A percentile compares a stretch with the other conserved stretches of the same genome.
Conservation (phyloP, 1,140 invertebrate genomes). For the Zaprionus taronus region DNA sequence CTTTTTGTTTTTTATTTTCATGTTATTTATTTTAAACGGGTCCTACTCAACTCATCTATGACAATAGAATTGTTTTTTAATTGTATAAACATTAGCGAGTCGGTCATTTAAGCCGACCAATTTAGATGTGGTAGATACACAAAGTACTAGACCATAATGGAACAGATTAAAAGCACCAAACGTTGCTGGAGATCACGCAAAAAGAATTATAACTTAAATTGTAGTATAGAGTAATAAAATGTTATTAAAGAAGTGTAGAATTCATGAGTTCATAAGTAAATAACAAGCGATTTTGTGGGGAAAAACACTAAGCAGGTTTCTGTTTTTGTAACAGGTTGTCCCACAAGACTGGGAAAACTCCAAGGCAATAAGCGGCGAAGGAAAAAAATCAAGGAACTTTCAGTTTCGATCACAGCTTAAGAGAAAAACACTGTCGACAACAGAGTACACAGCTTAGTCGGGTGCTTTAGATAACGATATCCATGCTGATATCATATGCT, state of each 20-base stretch:
- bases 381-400: conserved; percentile 24
- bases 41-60: conserved; percentile 29
- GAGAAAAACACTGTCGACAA: conserved; percentile 6
- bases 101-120: conserved; percentile 15
- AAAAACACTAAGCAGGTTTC: conserved; percentile 47
- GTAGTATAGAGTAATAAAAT: background rate
- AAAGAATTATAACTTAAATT: background rate
- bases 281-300: conserved; percentile 13
- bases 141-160: conserved; percentile 9
- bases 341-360: conserved; percentile 22
- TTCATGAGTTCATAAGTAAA: background rate
- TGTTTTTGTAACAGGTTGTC: conserved; percentile 13
- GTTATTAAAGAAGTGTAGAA: conserved; percentile 8
- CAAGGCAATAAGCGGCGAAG: conserved; percentile 8
- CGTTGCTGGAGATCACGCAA: conserved; percentile 35
- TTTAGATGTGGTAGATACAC: conserved; percentile 37
- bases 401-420: conserved; percentile 27
- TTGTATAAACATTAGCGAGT: conserved; percentile 58
- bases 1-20: conserved; percentile 32
- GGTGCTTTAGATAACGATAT: conserved; percentile 24
- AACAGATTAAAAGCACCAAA: conserved; percentile 16
- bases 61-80: conserved; percentile 68
- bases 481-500: conserved; percentile 16
- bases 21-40: conserved; percentile 26
- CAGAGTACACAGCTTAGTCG: conserved; percentile 2